These are phyloP conservation scores for Lepidochrysops patricia DNA, from an alignment of 2,888 invertebrate genomes.

Conservation along the genomic window DNA sequence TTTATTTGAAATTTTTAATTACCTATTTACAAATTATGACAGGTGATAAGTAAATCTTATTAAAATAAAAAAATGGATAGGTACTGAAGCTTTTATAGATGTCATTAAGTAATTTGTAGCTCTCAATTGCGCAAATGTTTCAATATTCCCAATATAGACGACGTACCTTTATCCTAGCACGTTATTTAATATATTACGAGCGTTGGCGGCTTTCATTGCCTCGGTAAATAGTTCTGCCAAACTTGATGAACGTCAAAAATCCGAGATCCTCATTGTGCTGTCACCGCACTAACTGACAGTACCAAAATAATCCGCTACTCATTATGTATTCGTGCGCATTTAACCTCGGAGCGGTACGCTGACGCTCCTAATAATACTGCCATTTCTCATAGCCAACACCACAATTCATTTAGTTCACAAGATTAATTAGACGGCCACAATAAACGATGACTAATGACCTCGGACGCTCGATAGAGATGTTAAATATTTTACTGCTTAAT, in stretches of 20 bases:
- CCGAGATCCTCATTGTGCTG: conserved; percentile 64
- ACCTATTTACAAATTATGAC: no score
- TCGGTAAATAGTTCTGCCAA: conserved; percentile 33
- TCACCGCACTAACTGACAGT: conserved; percentile 65
- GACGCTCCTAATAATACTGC: conserved; percentile 40
- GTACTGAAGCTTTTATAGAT: neutral
- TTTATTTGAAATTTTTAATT: no score
- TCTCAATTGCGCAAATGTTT: neutral
- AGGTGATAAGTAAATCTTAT: neutral
- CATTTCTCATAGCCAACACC: conserved; percentile 41
- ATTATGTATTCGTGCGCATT: conserved; percentile 62
- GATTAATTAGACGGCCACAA: conserved; percentile 18
- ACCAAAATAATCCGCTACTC: conserved; percentile 67
- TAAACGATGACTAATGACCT: conserved; percentile 28
- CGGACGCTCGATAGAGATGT: conserved; percentile 28
- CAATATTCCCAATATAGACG: no score
- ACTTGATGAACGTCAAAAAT: conserved; percentile 51
- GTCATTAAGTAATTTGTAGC: neutral
- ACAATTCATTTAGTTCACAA: conserved; percentile 52
- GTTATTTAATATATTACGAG: neutral
- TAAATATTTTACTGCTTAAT: conserved; percentile 28
- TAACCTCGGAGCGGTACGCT: conserved; percentile 49
- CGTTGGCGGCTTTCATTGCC: conserved; percentile 42
- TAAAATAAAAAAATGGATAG: neutral
- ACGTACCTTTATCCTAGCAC: neutral